Percentiles rank a stretch among this genome's conserved stretches.
phyloP scores from a whole-genome alignment of 2,888 invertebrate genomes.

The Malthinus seriepunctatus region DNA sequence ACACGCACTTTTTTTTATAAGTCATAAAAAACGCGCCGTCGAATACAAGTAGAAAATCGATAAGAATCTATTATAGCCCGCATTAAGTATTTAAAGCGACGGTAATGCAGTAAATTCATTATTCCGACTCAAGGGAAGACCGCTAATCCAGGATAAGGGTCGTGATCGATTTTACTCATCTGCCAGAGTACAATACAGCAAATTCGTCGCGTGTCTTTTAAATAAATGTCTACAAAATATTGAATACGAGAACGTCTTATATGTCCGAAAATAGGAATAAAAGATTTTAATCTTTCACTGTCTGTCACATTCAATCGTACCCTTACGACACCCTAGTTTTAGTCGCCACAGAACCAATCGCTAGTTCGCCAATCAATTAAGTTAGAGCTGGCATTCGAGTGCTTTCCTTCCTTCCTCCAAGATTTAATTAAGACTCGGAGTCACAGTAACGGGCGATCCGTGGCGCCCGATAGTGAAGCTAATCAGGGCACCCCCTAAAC shows the following conservation, averaged over 20 bases:
- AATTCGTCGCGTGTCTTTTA: conserved; percentile 30
- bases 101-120: conserved; percentile 31
- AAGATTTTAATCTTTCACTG: conserved; percentile 48
- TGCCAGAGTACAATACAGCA: conserved; percentile 21
- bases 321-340: conserved; percentile 36
- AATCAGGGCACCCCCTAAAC: conserved; percentile 38
- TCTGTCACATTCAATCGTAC: conserved; percentile 26
- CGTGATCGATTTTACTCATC: conserved; percentile 27
- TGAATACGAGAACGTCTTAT: conserved; percentile 41
- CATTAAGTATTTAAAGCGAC: conserved; percentile 29
- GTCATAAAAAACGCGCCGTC: conserved; percentile 27
- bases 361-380: conserved; percentile 49
- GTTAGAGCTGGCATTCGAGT: conserved; percentile 42
- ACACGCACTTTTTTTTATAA: conserved; percentile 34
- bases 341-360: conserved; percentile 42
- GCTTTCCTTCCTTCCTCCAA: conserved; percentile 44
- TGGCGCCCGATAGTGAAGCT: conserved; percentile 46
- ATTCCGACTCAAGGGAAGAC: conserved; percentile 28
- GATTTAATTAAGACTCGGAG: conserved; percentile 52
- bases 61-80: conserved; percentile 28
- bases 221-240: conserved; percentile 48
- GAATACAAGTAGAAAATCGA: conserved; percentile 26
- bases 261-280: conserved; percentile 42
- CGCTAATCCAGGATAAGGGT: conserved; percentile 31
- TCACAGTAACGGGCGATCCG: conserved; percentile 40